Evolutionary conservation across 2,113 vertebrate genomes (phyloP), one percentile per base, ranked within the genome.

Genomic region (Notothenia coriiceps): DNA sequence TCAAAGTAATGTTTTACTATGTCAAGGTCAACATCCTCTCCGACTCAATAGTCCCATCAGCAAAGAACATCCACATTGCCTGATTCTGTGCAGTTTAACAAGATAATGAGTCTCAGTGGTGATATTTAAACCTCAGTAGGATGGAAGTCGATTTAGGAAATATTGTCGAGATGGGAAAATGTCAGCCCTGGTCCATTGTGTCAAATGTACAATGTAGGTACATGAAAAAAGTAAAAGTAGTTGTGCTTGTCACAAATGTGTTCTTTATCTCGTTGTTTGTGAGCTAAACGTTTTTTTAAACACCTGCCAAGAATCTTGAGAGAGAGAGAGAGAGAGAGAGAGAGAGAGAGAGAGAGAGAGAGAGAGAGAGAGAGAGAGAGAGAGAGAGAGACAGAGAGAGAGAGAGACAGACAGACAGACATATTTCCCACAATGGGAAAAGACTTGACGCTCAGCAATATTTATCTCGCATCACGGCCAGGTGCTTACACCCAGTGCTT

Each of bases 21-120:
- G 70, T 80, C 73, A 80, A 86, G 81, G 79, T 80, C 79, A 77
- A 72, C 47, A 74, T 51, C 51, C 49, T 68, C 59, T 62, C 63
- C 55, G 51, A 54, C 61, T 80, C 69, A 46, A 51, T 75, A 74
- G 83, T 82, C 72, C 49, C 70, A 51, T 86, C 70, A 73, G 54
- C 33, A 47, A 57, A 74, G 50, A n/a, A 14, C 22, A 79, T 70
- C 59, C 60, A 70, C 68, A 79, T 72, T 75, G 60, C 47, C 82
- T 77, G 70, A 51, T 46, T 76, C 62, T 29, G 35, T 65, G 78
- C 77, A 65, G 70, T 79, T 83, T 80, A 87, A 86, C 71, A 57
- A 43, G 33, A 40, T 82, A 84, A 85, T 74, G 68, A 83, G 79
- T 70, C 76, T 59, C 86, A 69, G 76, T 67, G 75, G 55, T 77